These are phyloP conservation scores for Apodemia mormo DNA, from an alignment of 2,888 invertebrate genomes.

Conservation along the genomic window DNA sequence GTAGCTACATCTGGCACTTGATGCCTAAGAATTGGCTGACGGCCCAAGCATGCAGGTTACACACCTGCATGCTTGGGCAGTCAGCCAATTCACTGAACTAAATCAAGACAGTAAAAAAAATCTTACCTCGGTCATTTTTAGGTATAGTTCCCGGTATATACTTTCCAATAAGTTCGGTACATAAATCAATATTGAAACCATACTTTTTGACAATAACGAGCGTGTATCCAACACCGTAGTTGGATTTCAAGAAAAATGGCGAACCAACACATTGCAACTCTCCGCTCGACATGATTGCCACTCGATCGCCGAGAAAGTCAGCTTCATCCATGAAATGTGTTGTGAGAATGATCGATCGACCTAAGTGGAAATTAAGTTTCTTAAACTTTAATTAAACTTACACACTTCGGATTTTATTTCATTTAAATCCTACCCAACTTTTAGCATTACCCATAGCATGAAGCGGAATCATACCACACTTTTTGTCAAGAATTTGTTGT, in stretches of 20 bases:
- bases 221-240: constrained; percentile 92
- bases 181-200: constrained; percentile 52
- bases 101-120: neutral
- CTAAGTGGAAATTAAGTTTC: constrained; percentile 47
- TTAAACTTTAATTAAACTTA: neutral
- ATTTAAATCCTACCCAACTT: no score
- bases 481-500: no score
- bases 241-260: constrained; percentile 90
- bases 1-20: no score
- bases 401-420: neutral
- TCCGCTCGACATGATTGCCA: constrained; percentile 93
- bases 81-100: no score
- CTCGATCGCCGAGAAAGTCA: constrained; percentile 91
- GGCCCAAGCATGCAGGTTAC: no score
- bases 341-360: constrained; percentile 89
- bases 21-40: no score
- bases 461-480: no score
- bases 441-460: no score
- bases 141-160: constrained; percentile 85
- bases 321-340: constrained; percentile 97
- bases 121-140: constrained; percentile 76
- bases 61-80: no score
- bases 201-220: constrained; percentile 80
- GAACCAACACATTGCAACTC: constrained; percentile 90
- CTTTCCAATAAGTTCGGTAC: constrained; percentile 81